Percentiles rank a stretch among this genome's conserved stretches.
Evolutionary conservation across 1,140 invertebrate genomes (phyloP).

Genomic region (Hypsibius dujardini): DNA sequence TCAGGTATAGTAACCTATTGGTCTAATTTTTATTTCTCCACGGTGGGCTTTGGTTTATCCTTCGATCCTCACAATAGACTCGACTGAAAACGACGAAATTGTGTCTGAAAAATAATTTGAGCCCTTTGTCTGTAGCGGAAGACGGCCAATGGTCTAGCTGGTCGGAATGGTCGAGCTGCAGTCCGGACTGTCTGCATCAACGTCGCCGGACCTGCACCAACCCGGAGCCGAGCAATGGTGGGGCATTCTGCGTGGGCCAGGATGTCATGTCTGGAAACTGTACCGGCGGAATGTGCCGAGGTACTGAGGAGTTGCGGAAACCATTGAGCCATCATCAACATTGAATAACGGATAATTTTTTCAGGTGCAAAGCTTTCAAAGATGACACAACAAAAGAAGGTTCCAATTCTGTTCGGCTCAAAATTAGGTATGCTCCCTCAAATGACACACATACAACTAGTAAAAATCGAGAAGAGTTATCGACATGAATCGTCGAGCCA

Average conservation of each 20-base stretch:
- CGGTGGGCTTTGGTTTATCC: slow-evolving; percentile 17
- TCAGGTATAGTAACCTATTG: slow-evolving; percentile 28
- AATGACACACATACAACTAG: not conserved
- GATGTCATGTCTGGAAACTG: slow-evolving; percentile 52
- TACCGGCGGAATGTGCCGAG: slow-evolving; percentile 46
- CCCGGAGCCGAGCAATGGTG: slow-evolving; percentile 58
- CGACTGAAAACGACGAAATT: not conserved
- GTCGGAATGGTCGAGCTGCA: slow-evolving; percentile 70
- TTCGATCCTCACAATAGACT: slow-evolving; percentile 21
- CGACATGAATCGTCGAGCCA: not conserved
- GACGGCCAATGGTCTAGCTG: slow-evolving; percentile 73
- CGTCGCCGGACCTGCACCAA: slow-evolving; percentile 56
- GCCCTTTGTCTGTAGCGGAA: slow-evolving; percentile 27
- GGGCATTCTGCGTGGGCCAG: slow-evolving; percentile 59
- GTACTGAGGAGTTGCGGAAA: slow-evolving; percentile 20
- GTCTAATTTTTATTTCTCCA: slow-evolving; percentile 22
- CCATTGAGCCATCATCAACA: not conserved
- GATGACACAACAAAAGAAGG: not conserved
- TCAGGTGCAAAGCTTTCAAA: not conserved
- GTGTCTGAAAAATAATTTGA: no score
- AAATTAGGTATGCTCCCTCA: not conserved
- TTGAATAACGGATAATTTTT: no score
- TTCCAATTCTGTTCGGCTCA: not conserved
- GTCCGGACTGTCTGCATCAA: slow-evolving; percentile 60
- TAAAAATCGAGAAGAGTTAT: not conserved